These are phyloP conservation scores for Cylas formicarius DNA, from an alignment of 1,140 invertebrate species.

Conservation along the genomic window DNA sequence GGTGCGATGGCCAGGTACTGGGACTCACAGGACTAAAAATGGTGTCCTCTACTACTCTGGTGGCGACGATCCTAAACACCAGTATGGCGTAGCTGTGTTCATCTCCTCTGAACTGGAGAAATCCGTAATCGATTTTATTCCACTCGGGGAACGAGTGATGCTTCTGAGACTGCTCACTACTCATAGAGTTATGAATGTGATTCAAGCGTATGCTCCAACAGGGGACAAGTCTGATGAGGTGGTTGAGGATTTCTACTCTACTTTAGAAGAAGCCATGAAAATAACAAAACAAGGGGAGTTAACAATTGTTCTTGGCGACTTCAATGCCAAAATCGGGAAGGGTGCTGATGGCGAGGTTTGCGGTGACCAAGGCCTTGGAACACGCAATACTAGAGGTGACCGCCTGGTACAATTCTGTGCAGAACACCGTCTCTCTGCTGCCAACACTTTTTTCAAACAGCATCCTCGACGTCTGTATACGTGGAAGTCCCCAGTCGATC, in stretches of 20 bases:
- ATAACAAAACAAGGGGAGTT: conserved; percentile 22
- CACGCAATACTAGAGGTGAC: conserved; percentile 34
- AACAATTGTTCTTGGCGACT: conserved; percentile 28
- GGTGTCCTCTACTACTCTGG: conserved; percentile 13
- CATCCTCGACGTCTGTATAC: conserved; percentile 35
- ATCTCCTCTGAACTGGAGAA: conserved; percentile 3
- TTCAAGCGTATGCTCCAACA: conserved; percentile 35
- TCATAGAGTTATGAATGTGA: conserved; percentile 27
- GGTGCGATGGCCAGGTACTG: conserved; percentile 7
- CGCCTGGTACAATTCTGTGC: conserved; percentile 32
- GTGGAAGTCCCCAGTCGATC: conserved; percentile 36
- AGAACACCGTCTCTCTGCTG: conserved; percentile 29
- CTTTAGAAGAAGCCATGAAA: conserved; percentile 16
- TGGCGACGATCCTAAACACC: conserved; percentile 10
- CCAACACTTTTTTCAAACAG: conserved; percentile 35
- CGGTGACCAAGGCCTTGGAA: conserved; percentile 26
- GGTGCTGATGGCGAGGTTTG: conserved; percentile 4
- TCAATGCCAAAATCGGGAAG: conserved; percentile 28
- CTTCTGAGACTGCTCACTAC: conserved; percentile 22
- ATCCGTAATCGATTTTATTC: conserved; percentile 12
- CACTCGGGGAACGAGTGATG: conserved; percentile 19
- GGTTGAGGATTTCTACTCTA: conserved; percentile 27
- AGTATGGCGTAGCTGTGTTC: conserved; percentile 22
- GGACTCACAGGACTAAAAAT: conserved; percentile 7
- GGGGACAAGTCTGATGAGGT: conserved; percentile 16